Evolutionary conservation across 2,888 invertebrate species (phyloP).

Genomic region (Lysandra bellargus): DNA sequence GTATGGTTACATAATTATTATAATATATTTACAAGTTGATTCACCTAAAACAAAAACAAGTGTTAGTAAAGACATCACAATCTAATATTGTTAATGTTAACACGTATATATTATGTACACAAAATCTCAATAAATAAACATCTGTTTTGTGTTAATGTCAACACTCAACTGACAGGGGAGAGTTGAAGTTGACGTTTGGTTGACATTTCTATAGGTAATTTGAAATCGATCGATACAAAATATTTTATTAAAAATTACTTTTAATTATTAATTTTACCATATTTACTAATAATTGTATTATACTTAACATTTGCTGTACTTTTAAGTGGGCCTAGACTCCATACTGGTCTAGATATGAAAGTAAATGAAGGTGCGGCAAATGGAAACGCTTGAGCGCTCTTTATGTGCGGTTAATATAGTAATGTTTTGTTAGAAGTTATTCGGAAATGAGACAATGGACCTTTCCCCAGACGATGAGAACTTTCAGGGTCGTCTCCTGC

Average conservation of each 20-base stretch:
- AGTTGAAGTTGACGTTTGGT: background rate
- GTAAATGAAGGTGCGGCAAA: slow-evolving; percentile 35
- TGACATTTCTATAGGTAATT: slow-evolving; percentile 11
- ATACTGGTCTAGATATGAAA: slow-evolving; percentile 31
- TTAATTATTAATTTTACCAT: background rate
- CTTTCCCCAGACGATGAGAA: slow-evolving; percentile 90
- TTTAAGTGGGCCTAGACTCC: slow-evolving; percentile 11
- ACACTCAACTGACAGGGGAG: background rate
- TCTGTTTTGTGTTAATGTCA: background rate
- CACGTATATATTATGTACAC: no score
- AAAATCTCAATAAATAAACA: background rate
- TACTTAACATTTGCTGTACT: background rate
- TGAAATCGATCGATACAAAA: slow-evolving; percentile 32
- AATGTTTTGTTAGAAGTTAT: slow-evolving; percentile 49
- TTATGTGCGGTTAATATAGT: slow-evolving; percentile 53
- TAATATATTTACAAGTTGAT: no score
- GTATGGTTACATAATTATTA: no score
- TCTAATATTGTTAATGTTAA: no score
- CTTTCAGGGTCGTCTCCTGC: slow-evolving; percentile 88
- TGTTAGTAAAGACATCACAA: no score
- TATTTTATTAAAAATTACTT: background rate
- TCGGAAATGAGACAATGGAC: slow-evolving; percentile 72
- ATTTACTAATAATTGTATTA: background rate
- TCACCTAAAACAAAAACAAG: no score
- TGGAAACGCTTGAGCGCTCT: slow-evolving; percentile 64